Conservation (phyloP, 2,888 invertebrate genomes). For the Idaea straminata region DNA sequence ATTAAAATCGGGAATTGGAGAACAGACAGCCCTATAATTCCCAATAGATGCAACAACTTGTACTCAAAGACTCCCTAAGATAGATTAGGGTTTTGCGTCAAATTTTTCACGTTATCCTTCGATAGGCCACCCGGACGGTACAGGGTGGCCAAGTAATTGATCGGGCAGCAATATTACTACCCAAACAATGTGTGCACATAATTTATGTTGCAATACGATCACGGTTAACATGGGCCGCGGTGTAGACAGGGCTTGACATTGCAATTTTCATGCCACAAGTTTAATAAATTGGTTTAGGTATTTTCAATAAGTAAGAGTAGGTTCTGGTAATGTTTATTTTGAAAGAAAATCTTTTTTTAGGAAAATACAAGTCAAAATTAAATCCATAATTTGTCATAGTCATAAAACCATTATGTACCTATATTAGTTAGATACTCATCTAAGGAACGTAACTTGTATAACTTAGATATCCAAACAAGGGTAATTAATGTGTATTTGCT, state of each 20-base stretch:
- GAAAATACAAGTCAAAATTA: too few species aligned
- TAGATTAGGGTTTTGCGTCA: slow-evolving; percentile 52
- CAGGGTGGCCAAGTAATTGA: slow-evolving; percentile 69
- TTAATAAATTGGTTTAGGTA: slow-evolving; percentile 17
- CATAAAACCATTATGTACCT: too few species aligned
- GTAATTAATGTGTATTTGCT: too few species aligned
- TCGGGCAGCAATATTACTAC: slow-evolving; percentile 70
- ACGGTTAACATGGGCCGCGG: slow-evolving; percentile 26
- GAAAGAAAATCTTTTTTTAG: not conserved
- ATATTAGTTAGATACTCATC: too few species aligned
- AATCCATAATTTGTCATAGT: too few species aligned
- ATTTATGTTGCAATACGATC: slow-evolving; percentile 67
- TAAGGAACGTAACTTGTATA: too few species aligned
- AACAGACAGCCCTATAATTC: slow-evolving; percentile 35
- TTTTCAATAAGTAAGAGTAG: not conserved
- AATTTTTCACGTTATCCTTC: slow-evolving; percentile 59
- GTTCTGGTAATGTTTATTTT: not conserved
- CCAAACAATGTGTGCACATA: slow-evolving; percentile 57
- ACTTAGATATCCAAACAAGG: too few species aligned
- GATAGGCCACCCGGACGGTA: slow-evolving; percentile 39
- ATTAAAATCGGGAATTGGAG: not conserved
- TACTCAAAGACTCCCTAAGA: slow-evolving; percentile 22
- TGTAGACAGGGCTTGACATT: slow-evolving; percentile 31
- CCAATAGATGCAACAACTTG: slow-evolving; percentile 8
- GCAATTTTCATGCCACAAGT: slow-evolving; percentile 33